Evolutionary conservation across 2,888 invertebrate genomes (phyloP).

Genomic region (Netelia fuscicornis): DNA sequence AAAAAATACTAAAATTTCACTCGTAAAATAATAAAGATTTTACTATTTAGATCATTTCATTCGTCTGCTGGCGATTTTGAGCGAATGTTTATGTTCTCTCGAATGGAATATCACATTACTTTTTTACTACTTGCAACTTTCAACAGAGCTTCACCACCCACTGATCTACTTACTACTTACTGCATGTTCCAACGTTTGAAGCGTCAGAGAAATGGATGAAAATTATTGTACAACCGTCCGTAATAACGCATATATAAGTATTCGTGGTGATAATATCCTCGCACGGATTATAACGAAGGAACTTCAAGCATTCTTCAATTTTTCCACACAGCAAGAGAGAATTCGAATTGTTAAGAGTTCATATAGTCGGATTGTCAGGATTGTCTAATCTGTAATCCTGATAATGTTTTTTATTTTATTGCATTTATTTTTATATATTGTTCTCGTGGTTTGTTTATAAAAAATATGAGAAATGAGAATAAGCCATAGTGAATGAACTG

Average conservation of each 20-base stretch:
- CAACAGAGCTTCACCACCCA: no score
- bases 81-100: slow-evolving; percentile 75
- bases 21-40: slow-evolving; percentile 73
- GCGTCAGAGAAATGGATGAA: slow-evolving; percentile 19
- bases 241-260: slow-evolving; percentile 19
- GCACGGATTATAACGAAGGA: background rate
- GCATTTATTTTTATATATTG: slow-evolving; percentile 25
- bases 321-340: background rate
- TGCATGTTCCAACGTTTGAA: slow-evolving; percentile 1
- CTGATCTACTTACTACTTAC: background rate
- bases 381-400: slow-evolving; percentile 57
- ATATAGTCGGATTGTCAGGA: slow-evolving; percentile 73
- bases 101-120: slow-evolving; percentile 13
- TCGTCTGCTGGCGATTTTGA: slow-evolving; percentile 77
- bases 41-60: slow-evolving; percentile 76
- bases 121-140: slow-evolving; percentile 25
- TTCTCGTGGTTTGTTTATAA: background rate
- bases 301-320: background rate
- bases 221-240: slow-evolving; percentile 19
- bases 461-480: background rate
- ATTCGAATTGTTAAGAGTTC: background rate
- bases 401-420: slow-evolving; percentile 60
- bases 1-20: slow-evolving; percentile 77
- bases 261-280: background rate
- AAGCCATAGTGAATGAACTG: background rate